Evolutionary conservation across 2,888 invertebrate genomes (phyloP), one percentile per base, ranked within the genome.

Genomic region (Rhamphomyia laevipes): DNA sequence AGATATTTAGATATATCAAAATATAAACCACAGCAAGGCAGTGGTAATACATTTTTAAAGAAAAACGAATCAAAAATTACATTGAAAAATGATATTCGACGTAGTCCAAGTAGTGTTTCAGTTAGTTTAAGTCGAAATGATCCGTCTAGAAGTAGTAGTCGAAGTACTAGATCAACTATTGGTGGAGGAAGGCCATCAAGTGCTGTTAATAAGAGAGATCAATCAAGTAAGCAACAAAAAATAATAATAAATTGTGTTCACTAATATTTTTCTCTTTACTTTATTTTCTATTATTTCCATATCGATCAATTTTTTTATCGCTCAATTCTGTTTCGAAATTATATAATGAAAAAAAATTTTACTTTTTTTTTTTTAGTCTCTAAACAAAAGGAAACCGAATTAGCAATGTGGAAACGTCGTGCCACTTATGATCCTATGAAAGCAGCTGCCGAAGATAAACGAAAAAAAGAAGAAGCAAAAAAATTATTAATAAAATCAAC

Each of bases 341-440:
- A n/a, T n/a, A n/a, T n/a, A n/a, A n/a, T n/a, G n/a, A n/a, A n/a
- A n/a, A n/a, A n/a, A n/a, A n/a, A n/a, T n/a, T n/a, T 35, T 35
- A n/a, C 7, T 17, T 45, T 41, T 46, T 33, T 30, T 37, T 15
- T 64, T 61, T 0, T 63, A 79, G 79, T 74, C 61, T 73, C 76
- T 68, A 78, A 78, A 67, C 77, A 77, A 61, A 79, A 79, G 67
- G 91, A 92, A 68, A 81, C 83, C 30, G 86, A 88, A 63, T 82
- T 91, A 74, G 91, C 91, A 67, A 94, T 94, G 73, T 96, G 95
- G 95, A 90, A 93, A 65, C 78, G 95, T 51, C 76, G 96, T 54
- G 94, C 94, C 61, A 91, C 88, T 58, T 96, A 96, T 71, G 93
- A 96, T 73, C 95, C 95, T 27, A 81, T 88, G 78, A 86, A 83